Evolutionary conservation across 2,113 vertebrate species (phyloP), one percentile per base, ranked within the genome.

Genomic region (Alethe castanea): DNA sequence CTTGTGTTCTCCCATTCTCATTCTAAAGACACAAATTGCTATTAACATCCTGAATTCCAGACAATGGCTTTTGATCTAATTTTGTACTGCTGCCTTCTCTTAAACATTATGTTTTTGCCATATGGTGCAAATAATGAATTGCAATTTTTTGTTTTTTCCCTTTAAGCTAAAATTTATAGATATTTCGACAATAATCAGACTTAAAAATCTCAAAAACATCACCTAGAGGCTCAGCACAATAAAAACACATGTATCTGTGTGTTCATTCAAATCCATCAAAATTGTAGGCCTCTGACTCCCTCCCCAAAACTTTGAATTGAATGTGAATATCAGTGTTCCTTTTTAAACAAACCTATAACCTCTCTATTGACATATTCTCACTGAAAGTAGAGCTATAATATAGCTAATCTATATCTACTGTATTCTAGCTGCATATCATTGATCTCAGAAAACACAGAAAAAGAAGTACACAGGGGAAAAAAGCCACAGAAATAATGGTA

Each of bases 11-110:
- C 69, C 47, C 16, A 15, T 38, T 73, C 90, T 52, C 54, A 64
- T 59, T 26, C 29, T 44, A 79, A 94, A 77, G 81, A 71, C n/a
- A 66, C 61, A 91, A 93, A 71, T 71, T 91, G 74, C 33, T 91
- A 54, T 64, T 77, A 81, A 59, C 71, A 53, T 14, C 48, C 38
- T 57, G 19, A 66, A 81, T 83, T 71, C 19, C 48, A 62, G 48
- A 59, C 36, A 95, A 65, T 1, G 42, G 26, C 15, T 79, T 81
- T 61, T 69, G 36, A 66, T 77, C 29, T 70, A 3, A 11, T 44
- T 82, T 83, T 70, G 35, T 73, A 67, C 31, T 3, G 11, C 29
- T 52, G 29, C 13, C 36, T 91, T 66, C 62, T 36, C 28, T 76
- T 38, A 73, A 48, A 38, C 13, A 36, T 35, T 71, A 12, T 26